Percentiles rank a stretch among this genome's conserved stretches.
phyloP scores from a whole-genome alignment of 2,888 invertebrate genomes.

The Herminia tarsipennalis region DNA sequence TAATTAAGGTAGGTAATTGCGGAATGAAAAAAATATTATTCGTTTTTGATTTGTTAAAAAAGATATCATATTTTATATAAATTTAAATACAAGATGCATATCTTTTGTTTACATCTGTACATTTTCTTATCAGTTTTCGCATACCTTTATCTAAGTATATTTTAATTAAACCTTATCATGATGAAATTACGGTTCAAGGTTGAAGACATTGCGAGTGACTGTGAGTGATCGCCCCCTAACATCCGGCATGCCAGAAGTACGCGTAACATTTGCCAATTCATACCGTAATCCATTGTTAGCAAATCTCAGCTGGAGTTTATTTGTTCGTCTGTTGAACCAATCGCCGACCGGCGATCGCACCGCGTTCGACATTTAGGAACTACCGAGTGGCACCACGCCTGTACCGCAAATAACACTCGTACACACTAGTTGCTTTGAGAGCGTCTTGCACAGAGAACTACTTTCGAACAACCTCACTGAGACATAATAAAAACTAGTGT shows the following conservation, averaged over 20 bases:
- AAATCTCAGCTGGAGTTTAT: constrained; percentile 71
- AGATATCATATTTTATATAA: no score
- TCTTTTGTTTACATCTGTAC: no score
- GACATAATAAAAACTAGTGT: constrained; percentile 60
- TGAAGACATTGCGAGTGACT: background rate
- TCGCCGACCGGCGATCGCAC: constrained; percentile 72
- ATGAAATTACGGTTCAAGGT: background rate
- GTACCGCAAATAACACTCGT: constrained; percentile 56
- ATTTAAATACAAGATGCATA: no score
- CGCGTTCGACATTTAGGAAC: constrained; percentile 70
- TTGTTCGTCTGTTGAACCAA: constrained; percentile 76
- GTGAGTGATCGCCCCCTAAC: background rate
- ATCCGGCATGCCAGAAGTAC: constrained; percentile 37
- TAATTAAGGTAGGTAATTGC: no score
- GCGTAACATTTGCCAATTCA: constrained; percentile 46
- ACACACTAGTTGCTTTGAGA: constrained; percentile 50
- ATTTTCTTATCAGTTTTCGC: no score
- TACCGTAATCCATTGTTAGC: constrained; percentile 79
- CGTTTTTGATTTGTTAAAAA: no score
- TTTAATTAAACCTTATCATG: background rate
- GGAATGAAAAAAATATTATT: no score
- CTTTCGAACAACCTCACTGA: constrained; percentile 65
- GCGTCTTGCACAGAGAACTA: constrained; percentile 54
- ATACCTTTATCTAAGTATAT: no score
- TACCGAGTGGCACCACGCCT: constrained; percentile 51